Evolutionary conservation across 2,113 vertebrate genomes (phyloP).

Genomic region (Edolisoma coerulescens): DNA sequence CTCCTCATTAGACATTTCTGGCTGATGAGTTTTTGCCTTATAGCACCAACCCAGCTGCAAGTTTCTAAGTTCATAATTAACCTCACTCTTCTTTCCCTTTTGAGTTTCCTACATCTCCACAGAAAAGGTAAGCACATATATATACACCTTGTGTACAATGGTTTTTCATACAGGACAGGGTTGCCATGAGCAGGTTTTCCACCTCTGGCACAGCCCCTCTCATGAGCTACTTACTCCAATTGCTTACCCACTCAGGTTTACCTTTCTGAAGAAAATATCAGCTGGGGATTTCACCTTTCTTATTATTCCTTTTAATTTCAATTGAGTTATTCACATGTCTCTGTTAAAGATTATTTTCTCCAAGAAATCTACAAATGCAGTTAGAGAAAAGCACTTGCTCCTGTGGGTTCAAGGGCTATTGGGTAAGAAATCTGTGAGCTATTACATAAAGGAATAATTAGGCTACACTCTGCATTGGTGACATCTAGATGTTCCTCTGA

Average conservation of each 20-base stretch:
- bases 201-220: background rate
- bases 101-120: background rate
- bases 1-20: background rate
- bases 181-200: background rate
- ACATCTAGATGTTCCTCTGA: background rate
- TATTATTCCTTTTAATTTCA: background rate
- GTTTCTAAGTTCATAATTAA: background rate
- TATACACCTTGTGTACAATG: fast-evolving
- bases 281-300: background rate
- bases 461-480: background rate
- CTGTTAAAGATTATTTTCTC: background rate
- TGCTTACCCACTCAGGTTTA: background rate
- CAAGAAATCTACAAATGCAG: background rate
- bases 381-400: background rate
- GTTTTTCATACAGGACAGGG: background rate
- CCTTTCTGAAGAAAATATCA: background rate
- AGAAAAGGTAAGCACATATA: background rate
- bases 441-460: background rate
- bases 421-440: background rate
- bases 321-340: background rate
- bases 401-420: background rate
- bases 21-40: background rate
- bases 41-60: background rate
- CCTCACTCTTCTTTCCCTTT: background rate
- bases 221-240: background rate